phyloP scores from a whole-genome alignment of 64 coral and sea anemone genomes.

The Dendronephthya gigantea region DNA sequence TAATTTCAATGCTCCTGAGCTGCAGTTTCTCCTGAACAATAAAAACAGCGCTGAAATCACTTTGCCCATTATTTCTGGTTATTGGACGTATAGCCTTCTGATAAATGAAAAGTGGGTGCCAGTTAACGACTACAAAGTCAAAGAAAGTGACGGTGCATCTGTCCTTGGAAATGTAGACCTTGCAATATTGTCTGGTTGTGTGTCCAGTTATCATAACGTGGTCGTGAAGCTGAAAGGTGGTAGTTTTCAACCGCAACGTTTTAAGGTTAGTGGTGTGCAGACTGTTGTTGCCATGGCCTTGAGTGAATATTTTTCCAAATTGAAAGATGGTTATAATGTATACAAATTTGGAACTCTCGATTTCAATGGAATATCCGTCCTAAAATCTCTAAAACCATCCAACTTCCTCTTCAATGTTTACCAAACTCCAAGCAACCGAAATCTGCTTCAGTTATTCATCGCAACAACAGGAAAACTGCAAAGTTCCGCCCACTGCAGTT shows the following conservation, averaged over 20 bases:
- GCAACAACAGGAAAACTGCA: neutral
- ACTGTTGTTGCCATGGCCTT: neutral
- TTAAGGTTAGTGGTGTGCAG: neutral
- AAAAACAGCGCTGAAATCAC: neutral
- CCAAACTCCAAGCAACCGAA: neutral
- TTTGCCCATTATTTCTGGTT: neutral
- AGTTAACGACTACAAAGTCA: neutral
- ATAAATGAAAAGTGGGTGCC: too few relatives aligned
- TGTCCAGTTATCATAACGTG: neutral
- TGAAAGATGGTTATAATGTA: conserved; percentile 17
- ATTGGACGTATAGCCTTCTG: neutral
- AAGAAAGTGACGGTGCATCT: neutral
- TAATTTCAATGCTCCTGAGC: neutral
- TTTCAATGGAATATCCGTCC: neutral
- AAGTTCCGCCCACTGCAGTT: neutral
- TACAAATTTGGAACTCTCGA: conserved; percentile 22
- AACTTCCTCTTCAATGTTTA: conserved; percentile 18
- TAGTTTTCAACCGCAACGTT: neutral
- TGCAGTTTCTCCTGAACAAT: neutral
- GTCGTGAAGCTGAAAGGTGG: neutral
- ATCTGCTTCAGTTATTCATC: conserved; percentile 15
- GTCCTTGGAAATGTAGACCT: neutral
- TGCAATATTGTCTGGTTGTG: neutral
- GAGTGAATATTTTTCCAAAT: neutral
- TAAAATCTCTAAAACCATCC: neutral